Conservation (phyloP, 2,113 vertebrate genomes). For the Lagenorhynchus albirostris region DNA sequence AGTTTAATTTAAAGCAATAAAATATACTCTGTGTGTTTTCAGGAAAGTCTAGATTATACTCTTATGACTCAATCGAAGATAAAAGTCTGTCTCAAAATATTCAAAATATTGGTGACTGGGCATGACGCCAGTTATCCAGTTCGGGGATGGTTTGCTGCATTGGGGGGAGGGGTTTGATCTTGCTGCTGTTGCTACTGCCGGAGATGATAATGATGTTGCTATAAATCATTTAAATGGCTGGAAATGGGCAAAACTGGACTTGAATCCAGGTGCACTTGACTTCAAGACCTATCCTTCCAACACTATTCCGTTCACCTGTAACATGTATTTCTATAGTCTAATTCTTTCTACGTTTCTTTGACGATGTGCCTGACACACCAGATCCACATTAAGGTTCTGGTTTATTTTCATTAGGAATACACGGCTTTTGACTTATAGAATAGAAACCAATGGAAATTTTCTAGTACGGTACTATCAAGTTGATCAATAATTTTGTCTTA, state of each 20-base stretch:
- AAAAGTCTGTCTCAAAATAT: not conserved
- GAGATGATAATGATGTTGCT: not conserved
- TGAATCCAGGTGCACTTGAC: not conserved
- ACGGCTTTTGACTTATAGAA: not conserved
- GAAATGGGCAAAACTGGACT: not conserved
- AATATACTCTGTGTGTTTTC: not conserved
- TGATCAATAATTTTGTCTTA: not conserved
- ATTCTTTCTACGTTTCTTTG: not conserved
- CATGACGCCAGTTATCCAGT: not conserved
- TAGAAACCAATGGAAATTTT: not conserved
- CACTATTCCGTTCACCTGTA: not conserved
- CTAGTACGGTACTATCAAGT: not conserved
- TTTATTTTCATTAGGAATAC: not conserved
- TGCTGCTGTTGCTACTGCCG: not conserved
- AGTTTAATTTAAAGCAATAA: not conserved
- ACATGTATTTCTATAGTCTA: not conserved
- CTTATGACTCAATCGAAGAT: not conserved
- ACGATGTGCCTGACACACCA: not conserved
- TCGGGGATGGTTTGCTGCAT: not conserved
- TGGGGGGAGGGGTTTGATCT: not conserved
- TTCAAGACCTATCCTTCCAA: not conserved
- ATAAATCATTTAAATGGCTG: not conserved
- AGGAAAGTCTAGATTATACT: not conserved
- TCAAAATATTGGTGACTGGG: not conserved
- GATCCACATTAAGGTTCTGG: not conserved